Percentiles rank a stretch among this genome's conserved stretches.
phyloP scores from a whole-genome alignment of 2,797 vertebrate species.

The Furcifer pardalis region DNA sequence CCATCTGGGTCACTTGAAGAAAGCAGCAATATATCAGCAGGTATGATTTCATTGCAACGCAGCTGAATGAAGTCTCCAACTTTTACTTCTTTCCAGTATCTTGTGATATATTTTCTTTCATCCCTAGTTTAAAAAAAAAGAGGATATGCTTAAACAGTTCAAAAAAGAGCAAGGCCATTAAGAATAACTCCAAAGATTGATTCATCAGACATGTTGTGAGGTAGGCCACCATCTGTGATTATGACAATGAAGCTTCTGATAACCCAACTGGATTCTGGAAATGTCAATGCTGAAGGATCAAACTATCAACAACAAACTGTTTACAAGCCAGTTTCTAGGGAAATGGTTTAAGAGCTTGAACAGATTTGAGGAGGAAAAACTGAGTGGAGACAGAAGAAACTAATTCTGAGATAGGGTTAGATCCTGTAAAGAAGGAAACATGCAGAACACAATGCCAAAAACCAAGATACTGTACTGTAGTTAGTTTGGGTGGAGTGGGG shows the following conservation, averaged over 20 bases:
- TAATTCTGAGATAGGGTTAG: not conserved
- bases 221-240: not conserved
- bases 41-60: conserved; percentile 94
- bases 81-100: conserved; percentile 92
- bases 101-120: conserved; percentile 86
- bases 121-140: conserved; percentile 75
- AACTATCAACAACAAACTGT: not conserved
- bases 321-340: not conserved
- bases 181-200: not conserved
- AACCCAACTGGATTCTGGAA: not conserved
- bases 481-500: not conserved
- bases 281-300: not conserved
- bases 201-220: not conserved
- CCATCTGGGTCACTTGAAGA: conserved; percentile 95
- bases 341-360: not conserved
- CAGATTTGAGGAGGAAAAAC: not conserved
- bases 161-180: not conserved
- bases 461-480: too few relatives aligned
- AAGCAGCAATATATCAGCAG: conserved; percentile 91
- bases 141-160: not conserved
- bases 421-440: not conserved
- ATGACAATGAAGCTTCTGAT: not conserved
- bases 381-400: not conserved
- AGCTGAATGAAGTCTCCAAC: conserved; percentile 95
- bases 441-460: not conserved